These are phyloP conservation scores for Onychomys arenicola DNA, from an alignment of 2,797 vertebrate species.

Conservation along the genomic window DNA sequence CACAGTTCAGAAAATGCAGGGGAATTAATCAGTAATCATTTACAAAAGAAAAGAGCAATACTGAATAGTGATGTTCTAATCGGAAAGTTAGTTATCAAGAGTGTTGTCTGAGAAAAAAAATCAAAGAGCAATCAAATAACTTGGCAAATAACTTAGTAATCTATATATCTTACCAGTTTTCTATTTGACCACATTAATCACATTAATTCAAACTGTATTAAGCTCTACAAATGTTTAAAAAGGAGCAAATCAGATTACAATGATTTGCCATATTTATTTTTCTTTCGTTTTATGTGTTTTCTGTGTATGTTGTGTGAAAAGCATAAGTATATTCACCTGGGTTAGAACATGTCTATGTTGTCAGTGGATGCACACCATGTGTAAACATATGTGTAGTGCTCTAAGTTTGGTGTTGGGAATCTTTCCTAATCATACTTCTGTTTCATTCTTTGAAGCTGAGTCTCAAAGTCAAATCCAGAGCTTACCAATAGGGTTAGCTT, in stretches of 20 bases:
- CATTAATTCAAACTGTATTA: neutral
- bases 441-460: neutral
- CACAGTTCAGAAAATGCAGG: constrained; percentile 17
- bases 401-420: neutral
- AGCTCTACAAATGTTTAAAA: neutral
- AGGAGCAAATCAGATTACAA: neutral
- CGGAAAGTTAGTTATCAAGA: neutral
- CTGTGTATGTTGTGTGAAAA: neutral
- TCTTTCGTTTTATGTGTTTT: neutral
- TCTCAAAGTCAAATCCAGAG: neutral
- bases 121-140: neutral
- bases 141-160: neutral
- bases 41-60: neutral
- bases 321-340: neutral
- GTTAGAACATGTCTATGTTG: neutral
- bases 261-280: neutral
- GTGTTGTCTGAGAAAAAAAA: neutral
- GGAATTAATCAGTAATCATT: neutral
- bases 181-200: neutral
- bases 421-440: neutral
- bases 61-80: neutral
- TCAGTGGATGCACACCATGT: neutral
- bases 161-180: neutral
- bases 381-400: too few relatives aligned
- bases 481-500: neutral